A percentile compares a stretch with the other conserved stretches of the same genome.
phyloP scores from a whole-genome alignment of 1,140 invertebrate species.

The Camponotus vicinus region DNA sequence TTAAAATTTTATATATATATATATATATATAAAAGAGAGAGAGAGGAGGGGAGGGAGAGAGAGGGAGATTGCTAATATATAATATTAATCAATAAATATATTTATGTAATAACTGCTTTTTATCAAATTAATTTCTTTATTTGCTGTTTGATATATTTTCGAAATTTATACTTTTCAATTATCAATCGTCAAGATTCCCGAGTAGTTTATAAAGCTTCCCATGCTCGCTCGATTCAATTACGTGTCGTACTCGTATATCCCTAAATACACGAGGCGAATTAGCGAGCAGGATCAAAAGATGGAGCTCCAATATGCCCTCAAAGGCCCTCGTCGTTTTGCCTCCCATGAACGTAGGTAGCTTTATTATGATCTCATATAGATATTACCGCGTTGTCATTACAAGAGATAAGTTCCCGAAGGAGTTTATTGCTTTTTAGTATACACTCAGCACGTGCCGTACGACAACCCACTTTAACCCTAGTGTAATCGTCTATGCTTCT shows the following conservation, averaged over 20 bases:
- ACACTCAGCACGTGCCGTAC: conserved; percentile 81
- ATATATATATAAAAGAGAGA: too few relatives aligned
- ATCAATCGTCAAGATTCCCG: conserved; percentile 15
- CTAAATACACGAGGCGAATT: conserved; percentile 60
- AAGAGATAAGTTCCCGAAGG: conserved; percentile 67
- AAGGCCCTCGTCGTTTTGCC: conserved; percentile 48
- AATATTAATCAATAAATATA: not conserved
- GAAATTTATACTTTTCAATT: conserved; percentile 1
- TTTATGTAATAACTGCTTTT: not conserved
- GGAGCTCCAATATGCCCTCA: conserved; percentile 43
- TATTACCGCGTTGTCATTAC: conserved; percentile 78
- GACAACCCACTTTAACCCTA: conserved; percentile 53
- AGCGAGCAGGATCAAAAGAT: conserved; percentile 56
- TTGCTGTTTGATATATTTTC: not conserved
- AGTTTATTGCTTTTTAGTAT: conserved; percentile 84
- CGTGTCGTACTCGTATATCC: conserved; percentile 26
- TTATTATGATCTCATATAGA: conserved; percentile 83
- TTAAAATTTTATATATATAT: not conserved
- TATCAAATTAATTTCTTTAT: not conserved
- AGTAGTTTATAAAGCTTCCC: conserved; percentile 27
- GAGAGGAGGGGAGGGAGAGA: too few relatives aligned
- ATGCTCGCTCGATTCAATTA: conserved; percentile 47
- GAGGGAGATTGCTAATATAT: not conserved
- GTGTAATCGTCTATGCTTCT: conserved; percentile 46
- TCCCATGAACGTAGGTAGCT: conserved; percentile 64